Evolutionary conservation across 2,888 invertebrate genomes (phyloP).

Genomic region (Cantharis nigra): DNA sequence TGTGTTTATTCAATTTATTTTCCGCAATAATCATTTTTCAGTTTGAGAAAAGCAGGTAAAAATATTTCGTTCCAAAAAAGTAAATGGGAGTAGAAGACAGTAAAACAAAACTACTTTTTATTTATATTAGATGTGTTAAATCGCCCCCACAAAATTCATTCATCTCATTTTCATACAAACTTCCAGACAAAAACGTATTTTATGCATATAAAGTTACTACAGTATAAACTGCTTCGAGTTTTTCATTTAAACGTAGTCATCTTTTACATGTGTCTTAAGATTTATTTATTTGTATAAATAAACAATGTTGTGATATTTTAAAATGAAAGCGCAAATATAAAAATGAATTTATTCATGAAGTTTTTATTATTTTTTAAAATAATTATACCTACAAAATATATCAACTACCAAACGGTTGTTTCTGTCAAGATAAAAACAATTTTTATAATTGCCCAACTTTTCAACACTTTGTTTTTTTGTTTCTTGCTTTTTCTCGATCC

Average conservation of each 20-base stretch:
- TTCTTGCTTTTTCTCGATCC: too few relatives aligned
- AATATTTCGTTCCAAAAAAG: background rate
- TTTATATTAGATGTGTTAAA: background rate
- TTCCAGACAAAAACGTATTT: conserved; percentile 9
- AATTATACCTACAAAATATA: background rate
- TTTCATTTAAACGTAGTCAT: conserved; percentile 13
- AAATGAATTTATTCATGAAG: background rate
- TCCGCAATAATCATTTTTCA: background rate
- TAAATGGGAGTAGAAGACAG: background rate
- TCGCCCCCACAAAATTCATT: background rate
- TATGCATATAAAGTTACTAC: conserved; percentile 12
- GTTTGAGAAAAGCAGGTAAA: background rate
- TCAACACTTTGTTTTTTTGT: background rate
- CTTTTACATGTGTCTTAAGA: conserved; percentile 11
- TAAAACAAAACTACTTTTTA: background rate
- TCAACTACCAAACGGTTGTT: background rate
- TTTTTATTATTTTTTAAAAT: background rate
- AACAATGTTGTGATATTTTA: background rate
- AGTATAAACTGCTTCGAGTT: conserved; percentile 8
- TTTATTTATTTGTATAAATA: conserved; percentile 12
- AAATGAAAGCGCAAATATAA: background rate
- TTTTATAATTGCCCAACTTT: background rate
- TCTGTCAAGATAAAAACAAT: background rate
- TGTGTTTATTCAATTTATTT: background rate
- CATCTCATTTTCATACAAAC: conserved; percentile 9